Evolutionary conservation across 2,113 vertebrate genomes (phyloP), one percentile per base, ranked within the genome.

Genomic region (Megaptera novaeangliae): DNA sequence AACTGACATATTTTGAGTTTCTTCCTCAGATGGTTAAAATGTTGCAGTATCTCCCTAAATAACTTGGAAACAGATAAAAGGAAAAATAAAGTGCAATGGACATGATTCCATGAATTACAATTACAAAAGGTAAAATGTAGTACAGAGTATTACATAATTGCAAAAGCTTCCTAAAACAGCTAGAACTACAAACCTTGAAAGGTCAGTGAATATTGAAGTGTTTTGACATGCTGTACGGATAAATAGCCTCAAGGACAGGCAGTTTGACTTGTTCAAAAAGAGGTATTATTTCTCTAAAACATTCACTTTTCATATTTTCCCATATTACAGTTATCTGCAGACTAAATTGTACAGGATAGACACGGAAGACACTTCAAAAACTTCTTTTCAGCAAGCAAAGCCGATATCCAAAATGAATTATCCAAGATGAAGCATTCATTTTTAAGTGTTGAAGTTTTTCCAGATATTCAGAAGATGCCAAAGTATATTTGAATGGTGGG

Each of bases 241-340:
- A 97, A 94, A 97, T 27, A 97, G 59, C 89, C 84, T 96, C 83
- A 87, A 92, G 93, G 83, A 94, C 68, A 95, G 92, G 94, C 83
- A 97, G 97, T 97, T 95, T 92, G 36, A 94, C 57, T 93, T 85
- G 93, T 92, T 97, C 78, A 71, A 87, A 92, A 96, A 83, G 93
- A 92, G 74, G 78, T 97, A 92, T 97, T 95, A 97, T 97, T 98
- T 97, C 57, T 92, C 59, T 96, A 90, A 97, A 95, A 64, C 78
- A 95, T 95, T 97, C 90, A 75, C 96, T 97, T 98, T 98, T 88
- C 80, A 85, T 92, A 97, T 96, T 96, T 98, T 77, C 39, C 63
- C 89, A 72, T 96, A 97, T 95, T 95, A 96, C 71, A 96, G 96
- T 94, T 90, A 97, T 97, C 92, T 96, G 74, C 13, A 83, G 93